These are phyloP conservation scores for Blennius ocellaris DNA, from an alignment of 2,113 vertebrate genomes.

Conservation along the genomic window DNA sequence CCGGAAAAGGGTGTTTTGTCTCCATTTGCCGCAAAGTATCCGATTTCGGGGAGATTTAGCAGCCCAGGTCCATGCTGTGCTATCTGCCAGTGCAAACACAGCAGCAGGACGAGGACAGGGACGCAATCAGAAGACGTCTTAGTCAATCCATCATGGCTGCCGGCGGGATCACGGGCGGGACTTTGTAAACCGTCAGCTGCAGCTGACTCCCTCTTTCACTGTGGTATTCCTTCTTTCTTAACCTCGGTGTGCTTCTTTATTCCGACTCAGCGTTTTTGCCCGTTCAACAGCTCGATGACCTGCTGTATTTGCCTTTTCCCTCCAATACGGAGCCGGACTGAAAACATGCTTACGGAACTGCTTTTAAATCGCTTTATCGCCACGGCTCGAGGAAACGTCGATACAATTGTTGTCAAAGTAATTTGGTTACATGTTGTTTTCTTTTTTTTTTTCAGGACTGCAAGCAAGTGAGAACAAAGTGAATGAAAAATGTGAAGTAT, in stretches of 20 bases:
- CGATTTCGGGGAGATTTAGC: conserved; percentile 47
- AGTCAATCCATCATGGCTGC: conserved; percentile 8
- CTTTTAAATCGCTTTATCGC: conserved; percentile 83
- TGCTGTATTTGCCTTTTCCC: conserved; percentile 73
- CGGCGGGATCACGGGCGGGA: no score
- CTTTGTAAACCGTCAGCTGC: no score
- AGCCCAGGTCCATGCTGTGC: conserved; percentile 10
- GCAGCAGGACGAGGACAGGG: conserved; percentile 1
- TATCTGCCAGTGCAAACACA: conserved; percentile 22
- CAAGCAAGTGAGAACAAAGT: conserved; percentile 34
- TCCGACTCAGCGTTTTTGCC: conserved; percentile 71
- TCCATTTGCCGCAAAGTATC: conserved; percentile 66
- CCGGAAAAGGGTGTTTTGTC: conserved; percentile 64
- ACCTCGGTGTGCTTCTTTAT: conserved; percentile 45
- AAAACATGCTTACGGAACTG: conserved; percentile 80
- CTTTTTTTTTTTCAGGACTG: conserved; percentile 26
- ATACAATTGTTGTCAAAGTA: conserved; percentile 81
- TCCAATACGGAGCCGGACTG: conserved; percentile 63
- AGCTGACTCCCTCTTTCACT: conserved; percentile 4
- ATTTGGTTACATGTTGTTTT: conserved; percentile 71
- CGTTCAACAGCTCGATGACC: conserved; percentile 72
- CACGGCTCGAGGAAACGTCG: conserved; percentile 72
- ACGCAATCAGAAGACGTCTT: conserved; percentile 1
- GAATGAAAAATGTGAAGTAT: no score
- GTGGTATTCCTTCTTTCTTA: conserved; percentile 19